phyloP scores from a whole-genome alignment of 2,113 vertebrate genomes.

The Mellivora capensis region DNA sequence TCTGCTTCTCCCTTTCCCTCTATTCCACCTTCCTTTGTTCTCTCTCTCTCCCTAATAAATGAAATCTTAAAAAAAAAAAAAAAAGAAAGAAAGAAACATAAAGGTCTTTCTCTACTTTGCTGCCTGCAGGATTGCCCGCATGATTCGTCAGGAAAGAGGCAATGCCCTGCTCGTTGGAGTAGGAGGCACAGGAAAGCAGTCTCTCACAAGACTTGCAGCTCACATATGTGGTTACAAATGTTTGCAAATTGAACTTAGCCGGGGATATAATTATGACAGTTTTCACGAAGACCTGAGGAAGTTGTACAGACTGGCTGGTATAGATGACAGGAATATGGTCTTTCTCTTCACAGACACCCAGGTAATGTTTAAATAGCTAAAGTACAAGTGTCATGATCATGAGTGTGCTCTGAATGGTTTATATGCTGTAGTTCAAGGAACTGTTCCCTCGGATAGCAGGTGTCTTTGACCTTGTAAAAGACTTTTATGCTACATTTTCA shows the following conservation, averaged over 20 bases:
- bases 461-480: not conserved
- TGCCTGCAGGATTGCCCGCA: conserved; percentile 86
- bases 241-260: conserved; percentile 90
- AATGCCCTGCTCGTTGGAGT: conserved; percentile 91
- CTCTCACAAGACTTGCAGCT: conserved; percentile 87
- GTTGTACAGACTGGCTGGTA: conserved; percentile 88
- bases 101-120: not conserved
- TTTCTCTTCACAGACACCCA: conserved; percentile 94
- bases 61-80: not conserved
- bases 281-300: conserved; percentile 91
- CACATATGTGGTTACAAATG: conserved; percentile 90
- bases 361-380: conserved; percentile 73
- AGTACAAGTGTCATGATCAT: not conserved
- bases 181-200: conserved; percentile 92
- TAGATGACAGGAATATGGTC: conserved; percentile 88
- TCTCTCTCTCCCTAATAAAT: not conserved
- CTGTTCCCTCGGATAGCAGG: not conserved
- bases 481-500: not conserved
- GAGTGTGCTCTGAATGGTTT: not conserved
- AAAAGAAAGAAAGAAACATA: not conserved
- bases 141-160: conserved; percentile 91
- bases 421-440: not conserved
- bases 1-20: not conserved
- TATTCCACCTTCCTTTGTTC: not conserved
- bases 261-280: conserved; percentile 89